Conservation (phyloP, 2,888 invertebrate species). For the Aphelenchoides bicaudatus region DNA sequence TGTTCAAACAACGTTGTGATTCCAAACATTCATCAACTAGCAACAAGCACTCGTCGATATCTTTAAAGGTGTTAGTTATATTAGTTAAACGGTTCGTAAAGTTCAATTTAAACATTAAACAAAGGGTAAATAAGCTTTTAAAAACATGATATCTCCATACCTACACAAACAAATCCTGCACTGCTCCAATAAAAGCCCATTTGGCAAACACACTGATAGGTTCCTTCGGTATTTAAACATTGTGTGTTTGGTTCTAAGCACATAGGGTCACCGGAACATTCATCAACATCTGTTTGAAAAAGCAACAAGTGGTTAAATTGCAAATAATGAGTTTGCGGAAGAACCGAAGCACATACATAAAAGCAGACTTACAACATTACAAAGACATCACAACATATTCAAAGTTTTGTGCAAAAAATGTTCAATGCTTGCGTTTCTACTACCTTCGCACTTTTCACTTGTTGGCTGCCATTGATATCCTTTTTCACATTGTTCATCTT, state of each 20-base stretch:
- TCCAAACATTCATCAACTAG: constrained; percentile 54
- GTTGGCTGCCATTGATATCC: too few relatives aligned
- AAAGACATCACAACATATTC: too few relatives aligned
- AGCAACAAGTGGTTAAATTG: not conserved
- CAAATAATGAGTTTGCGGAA: too few relatives aligned
- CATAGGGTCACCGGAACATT: constrained; percentile 30
- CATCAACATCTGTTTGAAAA: constrained; percentile 35
- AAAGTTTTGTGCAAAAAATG: too few relatives aligned
- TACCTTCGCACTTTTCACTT: too few relatives aligned
- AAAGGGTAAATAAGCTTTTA: not conserved
- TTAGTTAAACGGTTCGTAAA: constrained; percentile 8
- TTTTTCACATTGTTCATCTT: too few relatives aligned
- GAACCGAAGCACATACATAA: too few relatives aligned
- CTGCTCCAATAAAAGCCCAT: constrained; percentile 63
- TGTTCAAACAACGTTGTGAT: constrained; percentile 59
- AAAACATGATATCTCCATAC: constrained; percentile 23
- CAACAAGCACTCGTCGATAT: constrained; percentile 58
- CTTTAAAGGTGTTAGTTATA: constrained; percentile 33
- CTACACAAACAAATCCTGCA: constrained; percentile 38
- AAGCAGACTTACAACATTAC: too few relatives aligned
- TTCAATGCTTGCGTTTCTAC: too few relatives aligned
- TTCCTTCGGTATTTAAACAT: constrained; percentile 72
- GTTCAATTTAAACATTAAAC: not conserved
- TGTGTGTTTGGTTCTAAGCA: constrained; percentile 40
- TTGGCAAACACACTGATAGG: constrained; percentile 70